A percentile compares a stretch with the other conserved stretches of the same genome.
Conservation (phyloP, 1,140 invertebrate genomes). For the Drosophila baimaii region DNA sequence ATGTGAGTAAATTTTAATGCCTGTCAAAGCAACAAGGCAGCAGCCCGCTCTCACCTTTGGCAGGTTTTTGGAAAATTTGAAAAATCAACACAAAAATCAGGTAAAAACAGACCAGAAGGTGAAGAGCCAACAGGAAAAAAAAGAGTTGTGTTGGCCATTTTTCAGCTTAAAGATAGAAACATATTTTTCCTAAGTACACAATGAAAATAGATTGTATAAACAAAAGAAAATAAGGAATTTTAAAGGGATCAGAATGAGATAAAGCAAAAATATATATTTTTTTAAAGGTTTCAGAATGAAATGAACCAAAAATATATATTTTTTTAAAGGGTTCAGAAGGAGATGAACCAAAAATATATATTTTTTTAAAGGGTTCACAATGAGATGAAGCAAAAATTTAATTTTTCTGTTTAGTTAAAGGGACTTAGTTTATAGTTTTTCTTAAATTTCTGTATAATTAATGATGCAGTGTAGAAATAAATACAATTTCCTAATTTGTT, state of each 20-base stretch:
- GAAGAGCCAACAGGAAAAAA: neutral
- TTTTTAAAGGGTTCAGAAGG: too few relatives aligned
- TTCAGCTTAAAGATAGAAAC: neutral
- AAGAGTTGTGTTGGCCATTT: slow-evolving; percentile 3
- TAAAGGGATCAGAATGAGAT: neutral
- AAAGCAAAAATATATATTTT: too few relatives aligned
- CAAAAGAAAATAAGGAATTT: neutral
- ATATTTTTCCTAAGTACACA: neutral
- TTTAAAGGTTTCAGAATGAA: too few relatives aligned
- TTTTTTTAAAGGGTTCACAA: too few relatives aligned
- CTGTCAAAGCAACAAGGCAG: slow-evolving; percentile 25
- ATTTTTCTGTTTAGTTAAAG: too few relatives aligned
- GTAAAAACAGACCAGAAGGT: neutral
- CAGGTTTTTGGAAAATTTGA: slow-evolving; percentile 20
- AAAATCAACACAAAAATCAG: slow-evolving; percentile 28
- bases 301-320: too few relatives aligned
- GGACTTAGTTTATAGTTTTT: too few relatives aligned
- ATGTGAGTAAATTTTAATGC: slow-evolving; percentile 72
- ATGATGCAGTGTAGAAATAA: too few relatives aligned
- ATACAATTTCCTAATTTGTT: too few relatives aligned
- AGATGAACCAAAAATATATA: too few relatives aligned
- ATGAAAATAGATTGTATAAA: neutral
- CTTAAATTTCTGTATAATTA: too few relatives aligned
- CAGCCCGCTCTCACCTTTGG: slow-evolving; percentile 22
- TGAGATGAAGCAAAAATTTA: too few relatives aligned